Conservation (phyloP, 2,113 vertebrate genomes). For the Felis chaus region DNA sequence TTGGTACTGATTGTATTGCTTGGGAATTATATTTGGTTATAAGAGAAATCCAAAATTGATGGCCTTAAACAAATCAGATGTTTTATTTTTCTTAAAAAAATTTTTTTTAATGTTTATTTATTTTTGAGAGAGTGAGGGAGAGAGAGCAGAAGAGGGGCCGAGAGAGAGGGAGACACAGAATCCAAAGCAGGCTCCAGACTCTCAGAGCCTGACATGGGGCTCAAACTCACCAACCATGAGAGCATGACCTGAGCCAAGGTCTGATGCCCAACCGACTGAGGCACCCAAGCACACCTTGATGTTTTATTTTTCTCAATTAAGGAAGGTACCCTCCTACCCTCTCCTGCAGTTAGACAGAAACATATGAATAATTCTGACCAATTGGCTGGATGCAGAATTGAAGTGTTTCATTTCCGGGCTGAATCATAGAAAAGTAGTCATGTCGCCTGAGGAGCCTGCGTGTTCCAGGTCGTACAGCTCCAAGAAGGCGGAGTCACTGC, state of each 20-base stretch:
- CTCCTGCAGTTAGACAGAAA: not conserved
- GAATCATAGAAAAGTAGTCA: not conserved
- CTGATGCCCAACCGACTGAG: too few species aligned
- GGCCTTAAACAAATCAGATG: not conserved
- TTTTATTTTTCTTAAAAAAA: not conserved
- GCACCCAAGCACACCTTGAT: too few species aligned
- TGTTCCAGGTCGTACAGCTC: not conserved
- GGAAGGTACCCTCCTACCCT: not conserved
- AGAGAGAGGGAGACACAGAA: too few species aligned
- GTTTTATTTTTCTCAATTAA: conserved; percentile 14
- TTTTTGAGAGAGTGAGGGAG: too few species aligned
- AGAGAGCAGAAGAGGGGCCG: too few species aligned
- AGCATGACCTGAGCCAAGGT: too few species aligned
- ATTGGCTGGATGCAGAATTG: not conserved
- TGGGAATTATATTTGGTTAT: not conserved
- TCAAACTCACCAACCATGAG: too few species aligned
- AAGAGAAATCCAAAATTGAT: not conserved
- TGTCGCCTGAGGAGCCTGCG: not conserved
- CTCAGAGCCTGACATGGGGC: too few species aligned
- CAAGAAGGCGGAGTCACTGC: too few species aligned
- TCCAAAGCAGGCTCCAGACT: too few species aligned
- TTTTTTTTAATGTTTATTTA: too few species aligned
- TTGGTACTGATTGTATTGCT: not conserved
- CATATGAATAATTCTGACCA: not conserved
- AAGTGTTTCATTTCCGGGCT: not conserved